A percentile compares a stretch with the other conserved stretches of the same genome.
Evolutionary conservation across 2,797 vertebrate species (phyloP).

Genomic region (Sebastiscus albofasciatus): DNA sequence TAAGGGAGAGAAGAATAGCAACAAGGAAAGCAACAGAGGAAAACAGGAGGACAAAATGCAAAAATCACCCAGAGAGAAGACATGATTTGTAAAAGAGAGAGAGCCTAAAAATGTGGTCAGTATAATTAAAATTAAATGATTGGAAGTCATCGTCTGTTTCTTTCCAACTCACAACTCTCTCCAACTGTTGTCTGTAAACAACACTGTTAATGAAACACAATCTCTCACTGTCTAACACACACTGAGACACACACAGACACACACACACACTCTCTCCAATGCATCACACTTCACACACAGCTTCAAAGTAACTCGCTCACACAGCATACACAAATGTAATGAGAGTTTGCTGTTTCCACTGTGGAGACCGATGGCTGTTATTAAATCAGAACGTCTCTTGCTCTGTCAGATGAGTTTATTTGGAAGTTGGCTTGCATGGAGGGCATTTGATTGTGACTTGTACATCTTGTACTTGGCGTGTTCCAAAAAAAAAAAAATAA

Average conservation of each 20-base stretch:
- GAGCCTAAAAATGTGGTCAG: conserved; percentile 20
- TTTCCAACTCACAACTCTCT: conserved; percentile 41
- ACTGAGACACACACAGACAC: background rate
- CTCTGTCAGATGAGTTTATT: conserved; percentile 48
- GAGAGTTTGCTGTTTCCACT: conserved; percentile 49
- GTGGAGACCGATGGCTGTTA: conserved; percentile 62
- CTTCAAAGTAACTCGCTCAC: background rate
- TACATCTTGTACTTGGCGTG: conserved; percentile 1
- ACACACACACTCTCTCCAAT: background rate
- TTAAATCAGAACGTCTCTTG: conserved; percentile 45
- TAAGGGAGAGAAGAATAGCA: background rate
- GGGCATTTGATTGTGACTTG: conserved; percentile 37
- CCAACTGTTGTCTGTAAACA: conserved; percentile 63
- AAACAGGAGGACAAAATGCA: conserved; percentile 17
- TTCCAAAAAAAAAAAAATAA: background rate
- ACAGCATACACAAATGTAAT: conserved; percentile 50
- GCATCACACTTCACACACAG: conserved; percentile 5
- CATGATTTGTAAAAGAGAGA: background rate
- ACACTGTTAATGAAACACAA: conserved; percentile 61
- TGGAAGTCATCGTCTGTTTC: conserved; percentile 48
- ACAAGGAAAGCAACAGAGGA: conserved; percentile 9
- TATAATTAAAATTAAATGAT: conserved; percentile 60
- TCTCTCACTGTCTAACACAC: conserved; percentile 2
- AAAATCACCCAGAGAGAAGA: background rate
- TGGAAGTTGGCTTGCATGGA: conserved; percentile 14